Percentiles rank a stretch among this genome's conserved stretches.
Conservation (phyloP, 1,140 invertebrate genomes). For the Charaxes varanes region DNA sequence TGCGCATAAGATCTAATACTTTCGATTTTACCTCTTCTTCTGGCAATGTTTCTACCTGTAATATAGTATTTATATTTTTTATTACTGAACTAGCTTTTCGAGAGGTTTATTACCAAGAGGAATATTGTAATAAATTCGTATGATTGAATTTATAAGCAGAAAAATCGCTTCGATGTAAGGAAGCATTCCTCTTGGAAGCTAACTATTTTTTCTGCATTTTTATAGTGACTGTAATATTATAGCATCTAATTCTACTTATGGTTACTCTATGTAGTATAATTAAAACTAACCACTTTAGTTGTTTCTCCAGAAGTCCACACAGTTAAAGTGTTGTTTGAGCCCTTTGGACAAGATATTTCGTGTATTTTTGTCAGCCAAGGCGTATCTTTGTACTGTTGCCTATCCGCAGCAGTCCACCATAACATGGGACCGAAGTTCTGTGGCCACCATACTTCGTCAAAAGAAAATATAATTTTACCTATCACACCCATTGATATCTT, state of each 20-base stretch:
- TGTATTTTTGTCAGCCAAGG: slow-evolving; percentile 15
- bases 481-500: slow-evolving; percentile 28
- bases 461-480: slow-evolving; percentile 31
- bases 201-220: not conserved
- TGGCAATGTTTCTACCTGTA: slow-evolving; percentile 48
- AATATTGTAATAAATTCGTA: no score
- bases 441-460: slow-evolving; percentile 24
- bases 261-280: not conserved
- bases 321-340: not conserved
- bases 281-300: not conserved
- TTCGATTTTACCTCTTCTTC: slow-evolving; percentile 45
- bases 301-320: not conserved
- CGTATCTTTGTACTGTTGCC: slow-evolving; percentile 1
- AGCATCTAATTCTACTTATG: not conserved
- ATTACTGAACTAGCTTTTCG: not conserved
- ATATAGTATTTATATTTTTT: not conserved
- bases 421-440: slow-evolving; percentile 9
- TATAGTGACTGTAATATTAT: not conserved
- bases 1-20: slow-evolving; percentile 31
- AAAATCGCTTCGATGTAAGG: not conserved
- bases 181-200: not conserved
- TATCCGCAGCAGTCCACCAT: slow-evolving; percentile 21
- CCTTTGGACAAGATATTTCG: not conserved
- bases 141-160: no score
- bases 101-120: no score